Evolutionary conservation across 2,888 invertebrate genomes (phyloP).

Genomic region (Parnassius apollo): DNA sequence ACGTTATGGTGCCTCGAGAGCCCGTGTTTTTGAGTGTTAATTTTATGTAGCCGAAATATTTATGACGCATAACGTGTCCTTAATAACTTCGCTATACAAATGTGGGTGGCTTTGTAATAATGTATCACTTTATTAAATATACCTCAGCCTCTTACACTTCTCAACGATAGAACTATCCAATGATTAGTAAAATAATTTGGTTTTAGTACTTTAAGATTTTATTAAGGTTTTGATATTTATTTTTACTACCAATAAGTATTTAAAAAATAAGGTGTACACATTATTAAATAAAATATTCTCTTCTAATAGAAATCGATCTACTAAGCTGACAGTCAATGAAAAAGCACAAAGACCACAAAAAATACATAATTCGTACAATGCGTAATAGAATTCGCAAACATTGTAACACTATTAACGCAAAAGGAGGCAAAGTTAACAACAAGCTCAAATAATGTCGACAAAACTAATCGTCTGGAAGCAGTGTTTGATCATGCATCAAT

Average conservation of each 20-base stretch:
- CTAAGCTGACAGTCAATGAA: constrained; percentile 63
- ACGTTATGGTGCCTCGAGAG: constrained; percentile 78
- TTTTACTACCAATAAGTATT: too few relatives aligned
- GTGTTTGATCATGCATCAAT: constrained; percentile 72
- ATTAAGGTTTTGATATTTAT: too few relatives aligned
- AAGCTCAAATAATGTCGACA: constrained; percentile 72
- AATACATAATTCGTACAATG: constrained; percentile 63
- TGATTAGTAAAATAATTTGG: too few relatives aligned
- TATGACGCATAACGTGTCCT: constrained; percentile 78
- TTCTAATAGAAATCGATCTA: constrained; percentile 49
- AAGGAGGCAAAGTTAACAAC: constrained; percentile 78
- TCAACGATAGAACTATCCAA: too few relatives aligned
- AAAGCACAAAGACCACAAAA: constrained; percentile 57
- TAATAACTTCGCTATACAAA: constrained; percentile 76
- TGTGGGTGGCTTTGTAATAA: constrained; percentile 76
- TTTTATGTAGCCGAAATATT: constrained; percentile 81
- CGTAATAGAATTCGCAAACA: constrained; percentile 79
- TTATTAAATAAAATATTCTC: constrained; percentile 1
- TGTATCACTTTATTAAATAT: constrained; percentile 72
- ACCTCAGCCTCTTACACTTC: constrained; percentile 28
- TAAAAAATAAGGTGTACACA: too few relatives aligned
- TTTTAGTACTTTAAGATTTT: too few relatives aligned
- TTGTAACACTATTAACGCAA: constrained; percentile 78
- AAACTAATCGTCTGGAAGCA: constrained; percentile 75
- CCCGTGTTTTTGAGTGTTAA: constrained; percentile 79